Conservation (phyloP, 2,797 vertebrate genomes). For the Monodelphis domestica region DNA sequence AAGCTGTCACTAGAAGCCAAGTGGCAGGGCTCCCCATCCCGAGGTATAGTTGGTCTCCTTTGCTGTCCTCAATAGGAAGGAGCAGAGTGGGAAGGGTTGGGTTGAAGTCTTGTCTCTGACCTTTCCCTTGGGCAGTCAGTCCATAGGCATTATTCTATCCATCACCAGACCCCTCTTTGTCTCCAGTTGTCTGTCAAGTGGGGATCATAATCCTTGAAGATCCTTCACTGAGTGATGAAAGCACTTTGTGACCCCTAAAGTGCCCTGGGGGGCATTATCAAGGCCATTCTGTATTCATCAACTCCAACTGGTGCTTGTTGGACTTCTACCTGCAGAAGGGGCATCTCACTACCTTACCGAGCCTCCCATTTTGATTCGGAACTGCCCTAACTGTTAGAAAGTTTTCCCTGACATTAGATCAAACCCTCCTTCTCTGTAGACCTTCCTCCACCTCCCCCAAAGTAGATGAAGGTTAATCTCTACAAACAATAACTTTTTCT, state of each 20-base stretch:
- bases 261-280: neutral
- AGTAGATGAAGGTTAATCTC: neutral
- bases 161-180: neutral
- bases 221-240: neutral
- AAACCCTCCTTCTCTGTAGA: neutral
- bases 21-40: no score
- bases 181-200: neutral
- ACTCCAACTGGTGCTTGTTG: neutral
- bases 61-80: no score
- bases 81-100: neutral
- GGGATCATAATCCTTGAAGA: neutral
- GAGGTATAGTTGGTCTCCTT: no score
- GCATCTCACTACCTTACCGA: neutral
- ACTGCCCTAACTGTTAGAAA: neutral
- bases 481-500: no score
- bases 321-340: neutral
- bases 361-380: neutral
- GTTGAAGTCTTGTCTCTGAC: neutral
- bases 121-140: neutral
- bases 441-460: neutral
- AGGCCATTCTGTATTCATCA: neutral
- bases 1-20: no score
- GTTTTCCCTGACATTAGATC: neutral
- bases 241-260: neutral
- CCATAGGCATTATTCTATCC: neutral